A percentile compares a stretch with the other conserved stretches of the same genome.
Conservation (phyloP, 2,797 vertebrate species). For the Alfaro cultratus region DNA sequence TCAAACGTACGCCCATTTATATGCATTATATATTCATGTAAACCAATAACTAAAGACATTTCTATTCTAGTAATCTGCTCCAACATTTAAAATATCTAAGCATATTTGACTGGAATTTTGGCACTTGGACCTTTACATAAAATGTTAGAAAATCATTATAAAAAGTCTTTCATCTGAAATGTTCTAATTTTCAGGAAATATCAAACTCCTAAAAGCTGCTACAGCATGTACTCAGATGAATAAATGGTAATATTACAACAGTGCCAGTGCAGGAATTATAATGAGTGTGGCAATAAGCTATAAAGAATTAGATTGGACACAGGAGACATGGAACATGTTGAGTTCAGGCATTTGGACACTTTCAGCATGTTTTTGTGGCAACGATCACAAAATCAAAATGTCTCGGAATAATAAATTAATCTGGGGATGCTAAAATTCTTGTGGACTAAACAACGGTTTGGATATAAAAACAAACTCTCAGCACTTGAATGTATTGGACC, state of each 20-base stretch:
- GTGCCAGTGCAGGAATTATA: neutral
- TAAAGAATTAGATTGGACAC: constrained; percentile 5
- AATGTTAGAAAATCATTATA: neutral
- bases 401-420: constrained; percentile 21
- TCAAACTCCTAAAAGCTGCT: neutral
- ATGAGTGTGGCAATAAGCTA: constrained; percentile 10
- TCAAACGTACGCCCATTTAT: neutral
- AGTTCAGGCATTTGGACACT: neutral
- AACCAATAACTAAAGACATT: neutral
- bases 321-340: neutral
- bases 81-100: constrained; percentile 15
- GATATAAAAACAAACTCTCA: constrained; percentile 21
- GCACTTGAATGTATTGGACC: constrained; percentile 26
- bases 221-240: constrained; percentile 1
- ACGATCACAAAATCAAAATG: constrained; percentile 9
- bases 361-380: constrained; percentile 5
- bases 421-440: constrained; percentile 4
- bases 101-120: constrained; percentile 1
- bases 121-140: constrained; percentile 3
- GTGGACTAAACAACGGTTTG: neutral
- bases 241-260: constrained; percentile 16
- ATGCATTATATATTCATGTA: neutral
- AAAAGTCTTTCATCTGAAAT: neutral
- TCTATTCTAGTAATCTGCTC: neutral
- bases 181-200: neutral